Conservation (phyloP, 2,113 vertebrate genomes). For the Crypturellus undulatus region DNA sequence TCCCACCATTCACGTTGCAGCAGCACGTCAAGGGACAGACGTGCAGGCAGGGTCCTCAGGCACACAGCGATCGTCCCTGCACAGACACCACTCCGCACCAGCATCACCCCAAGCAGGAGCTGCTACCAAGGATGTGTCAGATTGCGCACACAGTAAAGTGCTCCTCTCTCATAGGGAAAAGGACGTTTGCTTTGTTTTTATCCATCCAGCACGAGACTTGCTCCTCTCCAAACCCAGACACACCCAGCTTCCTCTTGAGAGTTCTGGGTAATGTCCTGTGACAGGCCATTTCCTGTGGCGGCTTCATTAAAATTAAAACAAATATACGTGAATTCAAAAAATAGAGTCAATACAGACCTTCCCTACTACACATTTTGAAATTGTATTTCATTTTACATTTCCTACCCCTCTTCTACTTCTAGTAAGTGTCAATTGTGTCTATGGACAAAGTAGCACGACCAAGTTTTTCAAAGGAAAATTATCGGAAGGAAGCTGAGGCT, state of each 20-base stretch:
- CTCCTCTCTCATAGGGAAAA: background rate
- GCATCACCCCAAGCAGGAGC: background rate
- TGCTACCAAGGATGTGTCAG: background rate
- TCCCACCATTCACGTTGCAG: background rate
- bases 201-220: background rate
- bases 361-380: background rate
- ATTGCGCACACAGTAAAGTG: background rate
- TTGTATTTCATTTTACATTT: background rate
- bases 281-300: background rate
- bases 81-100: background rate
- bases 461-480: background rate
- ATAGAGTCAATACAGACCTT: background rate
- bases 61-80: background rate
- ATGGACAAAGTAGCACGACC: background rate
- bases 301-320: background rate
- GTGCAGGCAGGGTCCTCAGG: background rate
- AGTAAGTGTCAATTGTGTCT: background rate
- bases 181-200: background rate
- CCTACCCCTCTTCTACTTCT: background rate
- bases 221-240: background rate
- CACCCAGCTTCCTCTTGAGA: background rate
- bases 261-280: background rate
- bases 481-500: background rate
- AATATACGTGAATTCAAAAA: background rate
- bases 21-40: background rate